Evolutionary conservation across 53 echinoderm and acorn worm species (phyloP).

Genomic region (Crossaster papposus): DNA sequence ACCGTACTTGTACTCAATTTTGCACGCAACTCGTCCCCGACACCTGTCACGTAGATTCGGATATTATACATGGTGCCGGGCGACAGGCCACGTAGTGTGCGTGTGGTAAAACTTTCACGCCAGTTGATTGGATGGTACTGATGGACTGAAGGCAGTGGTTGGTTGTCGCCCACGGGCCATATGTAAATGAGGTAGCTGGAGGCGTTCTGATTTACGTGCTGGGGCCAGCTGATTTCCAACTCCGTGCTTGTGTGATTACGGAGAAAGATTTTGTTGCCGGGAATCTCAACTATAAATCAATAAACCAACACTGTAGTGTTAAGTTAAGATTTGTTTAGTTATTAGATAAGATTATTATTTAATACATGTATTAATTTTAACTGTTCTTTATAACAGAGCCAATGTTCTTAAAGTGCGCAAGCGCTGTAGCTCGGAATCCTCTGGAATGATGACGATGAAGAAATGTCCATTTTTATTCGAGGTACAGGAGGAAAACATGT

Average conservation of each 20-base stretch:
- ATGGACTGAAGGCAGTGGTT: slow-evolving; percentile 76
- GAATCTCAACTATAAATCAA: slow-evolving; percentile 67
- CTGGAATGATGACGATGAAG: too few species aligned
- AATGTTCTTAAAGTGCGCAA: too few species aligned
- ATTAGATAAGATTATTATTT: too few species aligned
- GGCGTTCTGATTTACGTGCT: slow-evolving; percentile 65
- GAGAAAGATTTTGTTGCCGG: slow-evolving; percentile 75
- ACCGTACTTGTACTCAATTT: slow-evolving; percentile 76
- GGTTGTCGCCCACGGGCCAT: slow-evolving; percentile 71
- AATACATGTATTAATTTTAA: too few species aligned
- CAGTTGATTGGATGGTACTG: slow-evolving; percentile 75
- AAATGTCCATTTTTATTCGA: too few species aligned
- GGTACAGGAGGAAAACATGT: too few species aligned
- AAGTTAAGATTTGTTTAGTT: too few species aligned
- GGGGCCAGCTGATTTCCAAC: slow-evolving; percentile 82
- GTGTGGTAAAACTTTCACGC: slow-evolving; percentile 74
- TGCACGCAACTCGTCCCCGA: slow-evolving; percentile 42
- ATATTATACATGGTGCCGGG: slow-evolving; percentile 73
- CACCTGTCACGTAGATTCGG: slow-evolving; percentile 69
- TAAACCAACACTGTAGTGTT: neutral
- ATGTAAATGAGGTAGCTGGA: slow-evolving; percentile 87
- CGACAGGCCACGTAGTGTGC: slow-evolving; percentile 58
- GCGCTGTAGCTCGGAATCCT: too few species aligned
- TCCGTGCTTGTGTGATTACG: slow-evolving; percentile 65
- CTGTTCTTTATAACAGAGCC: too few species aligned